phyloP scores from a whole-genome alignment of 1,140 invertebrate species.

The Habropoda laboriosa region DNA sequence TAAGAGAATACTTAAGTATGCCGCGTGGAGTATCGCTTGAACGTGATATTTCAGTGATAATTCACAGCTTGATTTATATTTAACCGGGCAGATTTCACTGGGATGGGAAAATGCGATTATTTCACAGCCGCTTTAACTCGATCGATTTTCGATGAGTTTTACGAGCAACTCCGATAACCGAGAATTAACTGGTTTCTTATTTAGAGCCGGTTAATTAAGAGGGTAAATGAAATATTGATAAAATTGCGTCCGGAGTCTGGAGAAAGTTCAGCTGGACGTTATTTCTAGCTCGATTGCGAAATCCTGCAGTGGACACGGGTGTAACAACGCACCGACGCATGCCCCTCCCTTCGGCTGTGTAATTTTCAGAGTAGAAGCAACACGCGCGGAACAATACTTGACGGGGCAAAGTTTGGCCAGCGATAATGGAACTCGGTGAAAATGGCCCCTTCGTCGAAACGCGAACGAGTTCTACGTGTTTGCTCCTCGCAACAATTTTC shows the following conservation, averaged over 20 bases:
- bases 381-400: slow-evolving; percentile 35
- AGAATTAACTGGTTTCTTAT: not conserved
- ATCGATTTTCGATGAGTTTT: not conserved
- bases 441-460: slow-evolving; percentile 8
- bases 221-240: not conserved
- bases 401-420: slow-evolving; percentile 27
- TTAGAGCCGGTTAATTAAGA: not conserved
- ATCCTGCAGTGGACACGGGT: slow-evolving; percentile 2
- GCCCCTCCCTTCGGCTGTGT: slow-evolving; percentile 9
- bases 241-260: not conserved
- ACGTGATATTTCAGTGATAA: too few species aligned
- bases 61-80: too few species aligned
- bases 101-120: too few species aligned
- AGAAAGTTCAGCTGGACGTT: not conserved
- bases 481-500: not conserved
- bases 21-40: too few species aligned
- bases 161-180: not conserved
- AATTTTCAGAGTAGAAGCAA: slow-evolving; percentile 43
- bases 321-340: not conserved
- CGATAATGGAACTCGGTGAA: slow-evolving; percentile 2
- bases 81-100: too few species aligned
- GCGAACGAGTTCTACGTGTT: not conserved
- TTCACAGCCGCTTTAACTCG: not conserved
- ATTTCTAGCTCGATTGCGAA: not conserved
- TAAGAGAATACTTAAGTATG: too few species aligned